Percentiles rank a stretch among this genome's conserved stretches.
phyloP scores from a whole-genome alignment of 2,113 vertebrate species.

The Prochilodus magdalenae region DNA sequence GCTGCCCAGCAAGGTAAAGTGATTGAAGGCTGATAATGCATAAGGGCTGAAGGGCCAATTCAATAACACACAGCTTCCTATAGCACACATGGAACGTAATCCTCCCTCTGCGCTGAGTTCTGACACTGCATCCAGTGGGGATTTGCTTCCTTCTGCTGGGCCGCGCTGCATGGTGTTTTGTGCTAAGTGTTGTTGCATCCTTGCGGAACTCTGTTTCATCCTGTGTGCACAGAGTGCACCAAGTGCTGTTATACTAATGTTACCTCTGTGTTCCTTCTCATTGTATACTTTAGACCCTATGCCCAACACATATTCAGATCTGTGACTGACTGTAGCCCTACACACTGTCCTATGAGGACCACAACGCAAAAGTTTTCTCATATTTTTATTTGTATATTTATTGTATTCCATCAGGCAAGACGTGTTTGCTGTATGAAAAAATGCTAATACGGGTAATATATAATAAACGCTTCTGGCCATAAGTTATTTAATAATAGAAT shows the following conservation, averaged over 20 bases:
- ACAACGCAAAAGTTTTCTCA: too few relatives aligned
- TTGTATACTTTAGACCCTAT: not conserved
- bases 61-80: constrained; percentile 12
- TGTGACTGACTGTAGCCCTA: constrained; percentile 1
- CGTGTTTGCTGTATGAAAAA: too few relatives aligned
- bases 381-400: too few relatives aligned
- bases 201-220: constrained; percentile 12
- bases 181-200: not conserved
- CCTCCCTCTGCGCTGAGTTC: constrained; percentile 1
- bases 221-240: not conserved
- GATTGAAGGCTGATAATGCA: constrained; percentile 2
- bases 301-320: not conserved
- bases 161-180: not conserved
- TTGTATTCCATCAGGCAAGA: too few relatives aligned
- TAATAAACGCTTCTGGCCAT: too few relatives aligned
- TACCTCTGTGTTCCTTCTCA: not conserved
- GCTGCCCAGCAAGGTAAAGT: not conserved
- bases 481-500: too few relatives aligned
- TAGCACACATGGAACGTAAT: constrained; percentile 4
- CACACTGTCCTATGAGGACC: not conserved
- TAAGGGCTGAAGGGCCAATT: not conserved
- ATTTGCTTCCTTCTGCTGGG: not conserved
- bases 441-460: too few relatives aligned
- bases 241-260: not conserved
- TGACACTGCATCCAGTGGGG: constrained; percentile 1